phyloP scores from a whole-genome alignment of 2,113 vertebrate genomes.

The Gallinago undulata region DNA sequence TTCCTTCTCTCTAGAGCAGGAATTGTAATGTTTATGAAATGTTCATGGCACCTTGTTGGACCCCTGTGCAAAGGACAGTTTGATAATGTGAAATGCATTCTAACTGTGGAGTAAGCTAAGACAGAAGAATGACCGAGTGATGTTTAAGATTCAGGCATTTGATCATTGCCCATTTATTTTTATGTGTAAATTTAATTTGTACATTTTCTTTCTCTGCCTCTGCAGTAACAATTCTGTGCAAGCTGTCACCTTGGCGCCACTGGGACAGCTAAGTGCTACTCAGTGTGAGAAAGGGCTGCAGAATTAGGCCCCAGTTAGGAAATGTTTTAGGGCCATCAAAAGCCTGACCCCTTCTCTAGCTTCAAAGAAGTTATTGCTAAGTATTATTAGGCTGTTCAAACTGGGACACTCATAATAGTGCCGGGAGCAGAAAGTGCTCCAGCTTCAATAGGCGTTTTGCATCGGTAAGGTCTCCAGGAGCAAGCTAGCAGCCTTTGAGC shows the following conservation, averaged over 20 bases:
- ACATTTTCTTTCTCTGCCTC: background rate
- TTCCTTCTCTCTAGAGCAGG: background rate
- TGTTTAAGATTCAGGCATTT: background rate
- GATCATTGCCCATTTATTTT: background rate
- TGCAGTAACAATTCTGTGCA: background rate
- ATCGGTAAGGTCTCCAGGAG: background rate
- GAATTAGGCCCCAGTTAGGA: slow-evolving; percentile 17
- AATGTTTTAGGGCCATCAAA: slow-evolving; percentile 14
- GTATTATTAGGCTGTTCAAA: slow-evolving; percentile 21
- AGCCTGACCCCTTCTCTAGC: background rate
- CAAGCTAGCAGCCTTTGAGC: background rate
- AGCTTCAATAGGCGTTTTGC: background rate
- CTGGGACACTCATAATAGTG: background rate
- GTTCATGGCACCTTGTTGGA: background rate
- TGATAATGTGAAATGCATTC: background rate
- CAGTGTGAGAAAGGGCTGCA: background rate
- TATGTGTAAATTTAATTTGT: background rate
- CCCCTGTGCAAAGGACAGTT: background rate
- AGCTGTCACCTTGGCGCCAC: background rate
- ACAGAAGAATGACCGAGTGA: background rate
- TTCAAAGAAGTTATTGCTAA: slow-evolving; percentile 27
- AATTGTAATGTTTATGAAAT: background rate
- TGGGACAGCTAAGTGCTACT: background rate
- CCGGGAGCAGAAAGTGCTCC: background rate
- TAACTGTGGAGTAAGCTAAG: background rate